Percentiles rank a stretch among this genome's conserved stretches.
Conservation (phyloP, 2,888 invertebrate genomes). For the Eristalinus sepulchralis region DNA sequence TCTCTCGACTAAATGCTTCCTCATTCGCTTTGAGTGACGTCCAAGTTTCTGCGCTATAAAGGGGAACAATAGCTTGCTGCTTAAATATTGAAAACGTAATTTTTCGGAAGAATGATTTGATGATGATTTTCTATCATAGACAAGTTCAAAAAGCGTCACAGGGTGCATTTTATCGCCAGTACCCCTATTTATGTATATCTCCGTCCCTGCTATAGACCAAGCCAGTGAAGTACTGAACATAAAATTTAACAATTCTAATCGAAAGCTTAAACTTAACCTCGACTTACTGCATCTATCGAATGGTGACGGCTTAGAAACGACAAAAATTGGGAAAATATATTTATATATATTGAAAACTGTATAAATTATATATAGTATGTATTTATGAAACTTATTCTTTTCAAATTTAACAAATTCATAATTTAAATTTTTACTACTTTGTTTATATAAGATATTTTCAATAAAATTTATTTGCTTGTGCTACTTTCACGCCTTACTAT, state of each 20-base stretch:
- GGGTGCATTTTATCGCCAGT: too few relatives aligned
- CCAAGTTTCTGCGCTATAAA: too few relatives aligned
- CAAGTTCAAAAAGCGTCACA: too few relatives aligned
- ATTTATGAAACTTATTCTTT: neutral
- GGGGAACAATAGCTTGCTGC: too few relatives aligned
- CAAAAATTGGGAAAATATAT: neutral
- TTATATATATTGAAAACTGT: neutral
- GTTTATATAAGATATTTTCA: neutral
- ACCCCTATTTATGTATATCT: too few relatives aligned
- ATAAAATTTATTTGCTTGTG: slow-evolving; percentile 55
- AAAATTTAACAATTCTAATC: neutral
- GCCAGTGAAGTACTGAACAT: neutral
- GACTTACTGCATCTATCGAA: neutral
- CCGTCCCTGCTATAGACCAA: neutral
- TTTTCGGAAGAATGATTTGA: too few relatives aligned
- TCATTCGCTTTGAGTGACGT: too few relatives aligned
- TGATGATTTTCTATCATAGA: too few relatives aligned
- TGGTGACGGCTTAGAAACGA: slow-evolving; percentile 22
- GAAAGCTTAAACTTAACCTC: neutral
- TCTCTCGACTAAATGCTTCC: too few relatives aligned
- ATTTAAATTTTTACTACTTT: slow-evolving; percentile 5
- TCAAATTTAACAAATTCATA: slow-evolving; percentile 14
- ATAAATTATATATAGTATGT: neutral
- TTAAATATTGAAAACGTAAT: too few relatives aligned
- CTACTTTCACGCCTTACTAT: slow-evolving; percentile 69